Evolutionary conservation across 2,797 vertebrate species (phyloP), one percentile per base, ranked within the genome.

Genomic region (Pangasius mekongensis): DNA sequence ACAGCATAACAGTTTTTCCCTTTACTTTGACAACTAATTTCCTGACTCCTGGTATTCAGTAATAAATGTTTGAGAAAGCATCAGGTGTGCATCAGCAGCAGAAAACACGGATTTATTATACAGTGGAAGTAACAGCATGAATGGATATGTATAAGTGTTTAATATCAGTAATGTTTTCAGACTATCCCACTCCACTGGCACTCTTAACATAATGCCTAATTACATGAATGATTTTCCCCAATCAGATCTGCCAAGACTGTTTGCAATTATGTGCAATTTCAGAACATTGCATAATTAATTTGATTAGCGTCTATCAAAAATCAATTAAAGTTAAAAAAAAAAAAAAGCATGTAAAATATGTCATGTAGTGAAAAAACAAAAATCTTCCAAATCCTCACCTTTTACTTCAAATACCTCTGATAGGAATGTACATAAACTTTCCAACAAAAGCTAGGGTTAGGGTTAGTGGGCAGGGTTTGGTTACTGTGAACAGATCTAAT

Each of bases 401-500:
- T 67, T 78, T 60, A 58, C 20, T 80, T 47, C 13, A 86, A n/a
- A 76, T 47, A 76, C 6, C 8, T 24, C 3, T 64, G 30, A 36
- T 13, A 64, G 10, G 1, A 78, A 49, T 74, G 39, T 22, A n/a
- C 4, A 67, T 11, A 30, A 30, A 49, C 10, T 49, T 67, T 52
- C 62, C 5, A 52, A 13, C 62, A 30, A 52, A 67, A 39, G 39
- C 3, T 39, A 5, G 39, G 39, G 39, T 5, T 39, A 39, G 3
- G 39, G 39, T 39, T 39, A 39, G 43, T 52, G n/a, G 60, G 86
- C 47, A n/a, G 86, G 89, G 27, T 86, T 60, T 69, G 66, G 49
- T 84, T 91, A 73, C 86, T 89, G 80, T 83, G 84, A 89, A 88
- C 91, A 83, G 90, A 92, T 86, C 92, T 94, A 92, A 94, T 93